Evolutionary conservation across 2,797 vertebrate genomes (phyloP), one percentile per base, ranked within the genome.

Genomic region (Macropodus opercularis): DNA sequence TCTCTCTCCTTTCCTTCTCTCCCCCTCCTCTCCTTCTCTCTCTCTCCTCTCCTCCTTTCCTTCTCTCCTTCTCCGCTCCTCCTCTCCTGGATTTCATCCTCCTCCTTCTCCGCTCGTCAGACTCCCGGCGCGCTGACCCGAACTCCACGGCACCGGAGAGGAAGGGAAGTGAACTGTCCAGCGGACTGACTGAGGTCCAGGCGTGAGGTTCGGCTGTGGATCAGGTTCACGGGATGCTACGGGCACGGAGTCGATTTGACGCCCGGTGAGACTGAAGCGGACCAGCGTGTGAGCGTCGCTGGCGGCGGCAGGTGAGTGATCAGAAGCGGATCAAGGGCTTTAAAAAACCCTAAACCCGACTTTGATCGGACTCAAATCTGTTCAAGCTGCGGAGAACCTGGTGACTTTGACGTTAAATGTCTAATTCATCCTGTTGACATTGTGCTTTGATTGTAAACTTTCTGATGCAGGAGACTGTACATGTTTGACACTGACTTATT

Each of bases 291-390:
- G 27, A 55, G 41, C 63, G 34, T 7, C 36, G 36, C 18, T 6
- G 31, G 24, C 17, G 2, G 50, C 11, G 59, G 47, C 67, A 13
- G 63, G 86, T 86, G 9, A 79, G 86, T 69, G 52, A 56, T 27
- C 24, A 17, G 19, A 46, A 26, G 3, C 10, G 21, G n/a, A n/a
- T n/a, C n/a, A n/a, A n/a, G n/a, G n/a, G n/a, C n/a, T 48, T 38
- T 23, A 13, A 39, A 19, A 2, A 17, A 18, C 3, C 10, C 19
- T 2, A 9, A 15, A n/a, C 11, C 3, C 1, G 27, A 29, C 3
- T 65, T 13, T 32, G 17, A 52, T 8, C 0, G 8, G 26, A 32
- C 5, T 31, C 32, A 0, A 1, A 13, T 7, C n/a, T n/a, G n/a
- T n/a, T 6, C 10, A 8, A 21, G 35, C 8, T 10, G 10, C 13